Evolutionary conservation across 2,797 vertebrate genomes (phyloP).

Genomic region (Pempheris klunzingeri): DNA sequence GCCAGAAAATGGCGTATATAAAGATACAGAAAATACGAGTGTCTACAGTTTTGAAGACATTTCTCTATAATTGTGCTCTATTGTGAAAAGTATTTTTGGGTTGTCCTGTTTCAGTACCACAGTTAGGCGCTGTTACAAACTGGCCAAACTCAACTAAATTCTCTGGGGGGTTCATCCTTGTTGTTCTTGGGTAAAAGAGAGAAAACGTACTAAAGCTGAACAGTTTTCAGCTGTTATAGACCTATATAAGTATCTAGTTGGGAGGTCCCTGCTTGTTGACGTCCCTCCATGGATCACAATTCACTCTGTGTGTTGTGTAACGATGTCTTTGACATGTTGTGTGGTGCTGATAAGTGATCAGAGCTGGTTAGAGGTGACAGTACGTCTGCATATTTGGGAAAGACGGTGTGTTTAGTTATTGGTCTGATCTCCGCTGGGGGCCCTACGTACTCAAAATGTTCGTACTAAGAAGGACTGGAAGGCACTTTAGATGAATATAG

Average conservation of each 20-base stretch:
- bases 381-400: background rate
- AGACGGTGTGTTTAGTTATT: background rate
- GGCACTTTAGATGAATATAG: constrained; percentile 8
- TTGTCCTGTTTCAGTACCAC: too few relatives aligned
- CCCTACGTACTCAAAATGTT: background rate
- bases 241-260: background rate
- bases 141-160: too few relatives aligned
- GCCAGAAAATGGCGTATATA: background rate
- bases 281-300: background rate
- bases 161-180: background rate
- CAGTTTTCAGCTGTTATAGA: background rate
- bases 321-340: background rate
- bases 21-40: too few relatives aligned
- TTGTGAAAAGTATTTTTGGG: too few relatives aligned
- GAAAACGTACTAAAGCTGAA: background rate
- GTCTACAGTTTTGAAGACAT: too few relatives aligned
- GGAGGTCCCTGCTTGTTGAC: background rate
- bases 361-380: background rate
- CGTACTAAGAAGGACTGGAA: background rate
- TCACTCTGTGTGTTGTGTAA: background rate
- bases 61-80: too few relatives aligned
- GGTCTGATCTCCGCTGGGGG: background rate
- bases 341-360: constrained; percentile 2
- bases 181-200: background rate
- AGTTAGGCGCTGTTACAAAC: too few relatives aligned